Evolutionary conservation across 2,888 invertebrate genomes (phyloP), one percentile per base, ranked within the genome.

Genomic region (Lochmaea capreae): DNA sequence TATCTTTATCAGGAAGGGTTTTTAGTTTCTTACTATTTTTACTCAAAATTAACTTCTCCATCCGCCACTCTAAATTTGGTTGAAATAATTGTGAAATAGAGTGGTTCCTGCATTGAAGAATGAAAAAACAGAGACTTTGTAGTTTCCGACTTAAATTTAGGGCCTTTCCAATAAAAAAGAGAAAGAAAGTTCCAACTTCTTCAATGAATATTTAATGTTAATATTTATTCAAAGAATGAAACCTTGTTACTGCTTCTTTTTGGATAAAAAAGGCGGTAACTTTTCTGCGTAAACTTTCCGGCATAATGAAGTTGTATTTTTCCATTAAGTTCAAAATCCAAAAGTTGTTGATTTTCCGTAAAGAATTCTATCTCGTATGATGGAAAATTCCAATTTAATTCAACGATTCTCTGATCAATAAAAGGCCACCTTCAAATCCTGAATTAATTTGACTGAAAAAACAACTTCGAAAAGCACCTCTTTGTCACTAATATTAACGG

Each of bases 221-320:
- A 59, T 68, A 68, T 68, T 68, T 68, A 68, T 68, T 68, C 68
- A 46, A 61, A 62, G 68, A 49, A 49, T 49, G 61, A 33, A 68
- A 68, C 49, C 46, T 68, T 61, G 61, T 61, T 68, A 68, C 68
- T 42, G 67, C 11, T 68, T 49, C 33, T 68, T 61, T 61, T 67
- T 33, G 14, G 8, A 58, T 5, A 67, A 68, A 14, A 59, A 14
- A 33, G 14, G 2, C 22, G 12, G 8, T 33, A 59, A 33, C n/a
- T 59, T 59, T 59, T 59, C 14, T 12, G 5, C 10, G 26, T 33
- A 9, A 59, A 33, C 1, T 59, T n/a, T 59, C 33, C 12, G 26
- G 12, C 10, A 10, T 58, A 26, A 58, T 26, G 9, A 12, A 22
- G 33, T 63, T 43, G 12, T 43, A 5, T 43, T 42, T 39, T 63